Percentiles rank a stretch among this genome's conserved stretches.
phyloP scores from a whole-genome alignment of 2,113 vertebrate species.

The Formicarius rufipectus region DNA sequence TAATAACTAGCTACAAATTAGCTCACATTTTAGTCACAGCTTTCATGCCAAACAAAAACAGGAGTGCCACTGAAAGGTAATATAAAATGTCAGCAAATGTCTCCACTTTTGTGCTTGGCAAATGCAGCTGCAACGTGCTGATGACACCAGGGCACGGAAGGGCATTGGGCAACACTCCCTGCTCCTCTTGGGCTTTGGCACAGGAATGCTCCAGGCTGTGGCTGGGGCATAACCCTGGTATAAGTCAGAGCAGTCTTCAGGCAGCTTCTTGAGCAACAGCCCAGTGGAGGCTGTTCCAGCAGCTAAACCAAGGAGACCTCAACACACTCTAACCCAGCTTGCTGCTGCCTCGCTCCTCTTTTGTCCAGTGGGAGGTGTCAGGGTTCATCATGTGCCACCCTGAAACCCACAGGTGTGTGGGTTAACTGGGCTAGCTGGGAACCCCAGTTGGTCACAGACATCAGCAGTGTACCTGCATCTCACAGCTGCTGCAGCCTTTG shows the following conservation, averaged over 20 bases:
- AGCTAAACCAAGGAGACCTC: background rate
- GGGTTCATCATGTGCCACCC: background rate
- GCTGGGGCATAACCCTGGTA: background rate
- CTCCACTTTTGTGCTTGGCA: slow-evolving; percentile 11
- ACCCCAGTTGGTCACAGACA: background rate
- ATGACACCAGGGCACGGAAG: background rate
- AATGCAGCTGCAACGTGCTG: background rate
- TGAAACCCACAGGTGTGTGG: background rate
- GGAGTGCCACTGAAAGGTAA: slow-evolving; percentile 5
- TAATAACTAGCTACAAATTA: slow-evolving; percentile 40
- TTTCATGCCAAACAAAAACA: slow-evolving; percentile 16
- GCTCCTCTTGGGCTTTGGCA: background rate
- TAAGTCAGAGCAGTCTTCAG: background rate
- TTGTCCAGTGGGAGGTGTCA: background rate
- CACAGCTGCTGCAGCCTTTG: background rate
- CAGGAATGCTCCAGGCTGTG: background rate
- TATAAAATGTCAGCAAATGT: slow-evolving; percentile 28
- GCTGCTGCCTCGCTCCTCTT: background rate
- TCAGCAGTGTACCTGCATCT: background rate
- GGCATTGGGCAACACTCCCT: background rate
- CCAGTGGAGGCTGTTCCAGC: background rate
- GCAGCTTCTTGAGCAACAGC: background rate
- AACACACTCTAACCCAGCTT: background rate
- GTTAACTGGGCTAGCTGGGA: background rate
- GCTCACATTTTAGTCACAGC: background rate